phyloP scores from a whole-genome alignment of 2,113 vertebrate genomes.

The Furnarius figulus region DNA sequence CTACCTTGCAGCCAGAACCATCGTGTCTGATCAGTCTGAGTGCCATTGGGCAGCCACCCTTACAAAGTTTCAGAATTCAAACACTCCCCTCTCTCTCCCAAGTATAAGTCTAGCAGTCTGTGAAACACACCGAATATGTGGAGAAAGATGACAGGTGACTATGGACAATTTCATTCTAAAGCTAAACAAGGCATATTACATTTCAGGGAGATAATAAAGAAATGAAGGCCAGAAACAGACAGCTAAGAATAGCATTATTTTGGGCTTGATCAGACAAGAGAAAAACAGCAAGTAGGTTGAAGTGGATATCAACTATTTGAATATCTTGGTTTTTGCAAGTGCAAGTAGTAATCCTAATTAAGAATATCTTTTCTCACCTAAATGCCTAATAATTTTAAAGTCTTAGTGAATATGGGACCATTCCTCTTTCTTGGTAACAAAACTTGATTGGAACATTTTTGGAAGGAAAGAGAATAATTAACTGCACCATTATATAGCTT shows the following conservation, averaged over 20 bases:
- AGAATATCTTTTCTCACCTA: neutral
- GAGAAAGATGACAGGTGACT: neutral
- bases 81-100: neutral
- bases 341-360: neutral
- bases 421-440: neutral
- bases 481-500: neutral
- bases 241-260: neutral
- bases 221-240: neutral
- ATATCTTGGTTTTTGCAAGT: neutral
- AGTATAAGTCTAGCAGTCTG: neutral
- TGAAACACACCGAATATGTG: neutral
- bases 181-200: neutral
- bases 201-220: neutral
- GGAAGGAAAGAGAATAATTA: neutral
- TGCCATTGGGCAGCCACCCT: neutral
- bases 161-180: neutral
- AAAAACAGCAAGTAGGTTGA: neutral
- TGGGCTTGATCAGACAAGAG: neutral
- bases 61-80: neutral
- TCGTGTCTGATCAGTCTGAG: rapidly evolving
- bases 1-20: neutral
- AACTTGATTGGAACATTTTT: neutral
- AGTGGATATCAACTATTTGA: neutral
- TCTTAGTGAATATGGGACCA: neutral
- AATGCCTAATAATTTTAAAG: neutral